Conservation (phyloP, 2,888 invertebrate species). For the Artemia sinica region DNA sequence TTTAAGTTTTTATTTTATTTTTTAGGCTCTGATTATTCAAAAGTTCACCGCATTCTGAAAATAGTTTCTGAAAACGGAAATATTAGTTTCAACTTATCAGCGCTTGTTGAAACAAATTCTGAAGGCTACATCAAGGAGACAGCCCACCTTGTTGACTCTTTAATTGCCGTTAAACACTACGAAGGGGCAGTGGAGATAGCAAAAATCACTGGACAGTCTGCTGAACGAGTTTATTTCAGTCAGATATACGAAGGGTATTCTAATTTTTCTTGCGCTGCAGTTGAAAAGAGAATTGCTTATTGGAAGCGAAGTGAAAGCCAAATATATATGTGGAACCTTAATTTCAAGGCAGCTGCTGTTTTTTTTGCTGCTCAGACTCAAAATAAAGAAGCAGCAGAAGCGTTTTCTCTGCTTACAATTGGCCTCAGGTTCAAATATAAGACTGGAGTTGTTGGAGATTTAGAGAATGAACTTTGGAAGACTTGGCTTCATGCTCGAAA, state of each 20-base stretch:
- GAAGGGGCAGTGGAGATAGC: not conserved
- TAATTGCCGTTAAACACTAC: not conserved
- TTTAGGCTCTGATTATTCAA: too few species aligned
- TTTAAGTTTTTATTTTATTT: too few species aligned
- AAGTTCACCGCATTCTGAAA: too few species aligned
- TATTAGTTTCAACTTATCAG: too few species aligned
- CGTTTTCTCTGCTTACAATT: not conserved
- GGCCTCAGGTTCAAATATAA: not conserved
- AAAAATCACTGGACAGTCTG: not conserved
- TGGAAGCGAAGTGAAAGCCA: not conserved
- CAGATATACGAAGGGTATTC: not conserved
- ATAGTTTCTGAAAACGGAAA: too few species aligned
- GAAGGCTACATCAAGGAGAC: not conserved
- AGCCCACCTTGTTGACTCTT: not conserved
- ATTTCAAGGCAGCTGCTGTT: not conserved
- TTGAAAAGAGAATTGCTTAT: not conserved
- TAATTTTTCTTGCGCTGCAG: not conserved
- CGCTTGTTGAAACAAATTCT: not conserved
- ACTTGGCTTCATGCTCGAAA: conserved; percentile 1
- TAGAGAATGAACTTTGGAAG: conserved; percentile 4
- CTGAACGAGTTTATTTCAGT: not conserved
- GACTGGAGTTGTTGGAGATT: not conserved
- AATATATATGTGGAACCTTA: not conserved
- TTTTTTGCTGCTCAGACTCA: not conserved
- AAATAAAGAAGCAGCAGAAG: not conserved